Conservation (phyloP, 2,797 vertebrate genomes). For the Anguilla obscura region DNA sequence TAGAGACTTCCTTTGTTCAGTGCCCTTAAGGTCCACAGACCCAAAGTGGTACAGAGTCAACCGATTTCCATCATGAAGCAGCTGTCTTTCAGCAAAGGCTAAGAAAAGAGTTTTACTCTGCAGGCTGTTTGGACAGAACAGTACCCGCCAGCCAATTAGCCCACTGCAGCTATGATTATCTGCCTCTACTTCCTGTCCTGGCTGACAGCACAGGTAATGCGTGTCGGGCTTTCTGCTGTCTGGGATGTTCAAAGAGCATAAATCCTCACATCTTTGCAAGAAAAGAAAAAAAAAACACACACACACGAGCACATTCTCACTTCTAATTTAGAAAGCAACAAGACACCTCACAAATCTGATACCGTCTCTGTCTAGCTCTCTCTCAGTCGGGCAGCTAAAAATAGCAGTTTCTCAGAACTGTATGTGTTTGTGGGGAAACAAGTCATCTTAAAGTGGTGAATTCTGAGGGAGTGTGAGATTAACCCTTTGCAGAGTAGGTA, state of each 20-base stretch:
- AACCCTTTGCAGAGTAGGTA: no score
- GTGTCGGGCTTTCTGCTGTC: background rate
- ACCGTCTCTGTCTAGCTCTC: background rate
- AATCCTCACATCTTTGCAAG: background rate
- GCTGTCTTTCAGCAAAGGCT: slow-evolving; percentile 3
- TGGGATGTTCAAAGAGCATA: background rate
- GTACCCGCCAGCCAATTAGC: background rate
- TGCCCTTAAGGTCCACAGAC: background rate
- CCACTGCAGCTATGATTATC: background rate
- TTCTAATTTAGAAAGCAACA: background rate
- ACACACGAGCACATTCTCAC: background rate
- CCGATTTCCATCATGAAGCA: background rate
- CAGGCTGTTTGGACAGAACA: background rate
- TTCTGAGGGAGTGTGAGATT: slow-evolving; percentile 50
- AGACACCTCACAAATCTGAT: background rate
- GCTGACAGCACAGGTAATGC: background rate
- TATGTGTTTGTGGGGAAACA: background rate
- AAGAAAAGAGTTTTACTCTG: background rate
- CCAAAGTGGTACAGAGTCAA: background rate
- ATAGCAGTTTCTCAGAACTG: background rate
- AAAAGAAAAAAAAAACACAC: background rate
- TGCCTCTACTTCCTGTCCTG: background rate
- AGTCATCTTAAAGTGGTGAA: background rate
- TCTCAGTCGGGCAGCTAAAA: background rate
- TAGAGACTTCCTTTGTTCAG: background rate